Conservation (phyloP, 2,797 vertebrate species). For the Amblyraja radiata region DNA sequence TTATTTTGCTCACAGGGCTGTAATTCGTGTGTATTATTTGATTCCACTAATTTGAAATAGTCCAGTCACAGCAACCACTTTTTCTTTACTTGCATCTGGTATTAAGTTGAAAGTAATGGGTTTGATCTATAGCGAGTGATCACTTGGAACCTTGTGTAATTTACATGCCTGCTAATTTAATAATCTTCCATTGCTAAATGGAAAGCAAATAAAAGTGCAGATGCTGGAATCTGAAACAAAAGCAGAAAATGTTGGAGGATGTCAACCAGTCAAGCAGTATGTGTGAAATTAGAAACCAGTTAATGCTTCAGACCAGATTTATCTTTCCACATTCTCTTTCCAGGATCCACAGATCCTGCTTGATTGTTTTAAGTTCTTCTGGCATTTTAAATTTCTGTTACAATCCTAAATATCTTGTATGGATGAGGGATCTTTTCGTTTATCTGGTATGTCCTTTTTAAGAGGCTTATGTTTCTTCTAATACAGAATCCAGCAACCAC, state of each 20-base stretch:
- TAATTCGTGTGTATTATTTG: not conserved
- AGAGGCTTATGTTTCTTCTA: not conserved
- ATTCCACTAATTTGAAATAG: not conserved
- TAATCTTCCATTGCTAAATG: not conserved
- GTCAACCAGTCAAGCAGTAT: no score
- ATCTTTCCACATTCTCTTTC: no score
- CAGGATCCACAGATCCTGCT: no score
- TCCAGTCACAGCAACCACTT: not conserved
- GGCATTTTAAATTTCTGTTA: no score
- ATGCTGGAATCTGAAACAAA: no score
- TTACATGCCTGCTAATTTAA: not conserved
- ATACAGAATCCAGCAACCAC: not conserved
- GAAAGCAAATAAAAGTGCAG: no score
- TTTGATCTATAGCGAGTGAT: not conserved
- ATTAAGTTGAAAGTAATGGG: not conserved
- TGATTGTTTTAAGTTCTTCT: no score
- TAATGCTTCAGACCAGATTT: no score
- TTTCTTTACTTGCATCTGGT: not conserved
- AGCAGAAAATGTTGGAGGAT: no score
- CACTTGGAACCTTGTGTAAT: not conserved
- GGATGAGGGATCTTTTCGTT: not conserved
- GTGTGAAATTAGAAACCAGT: no score
- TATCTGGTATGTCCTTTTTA: not conserved
- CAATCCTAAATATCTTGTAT: not conserved
- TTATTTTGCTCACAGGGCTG: not conserved